A percentile compares a stretch with the other conserved stretches of the same genome.
phyloP scores from a whole-genome alignment of 2,113 vertebrate genomes.

The Motacilla tschutschensis region DNA sequence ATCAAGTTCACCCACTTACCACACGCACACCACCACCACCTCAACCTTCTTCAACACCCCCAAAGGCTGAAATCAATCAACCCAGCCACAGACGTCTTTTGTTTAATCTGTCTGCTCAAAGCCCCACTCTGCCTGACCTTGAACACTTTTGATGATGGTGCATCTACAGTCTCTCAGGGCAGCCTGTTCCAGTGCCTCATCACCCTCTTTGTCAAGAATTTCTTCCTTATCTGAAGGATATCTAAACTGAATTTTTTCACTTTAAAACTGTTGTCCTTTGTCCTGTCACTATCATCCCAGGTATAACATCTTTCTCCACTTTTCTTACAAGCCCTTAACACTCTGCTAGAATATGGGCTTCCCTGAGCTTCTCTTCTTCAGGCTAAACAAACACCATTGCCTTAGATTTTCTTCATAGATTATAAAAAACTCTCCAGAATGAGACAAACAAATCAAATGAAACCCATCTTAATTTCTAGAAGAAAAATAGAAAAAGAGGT shows the following conservation, averaged over 20 bases:
- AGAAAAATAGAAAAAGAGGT: not conserved
- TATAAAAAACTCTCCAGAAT: not conserved
- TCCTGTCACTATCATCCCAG: not conserved
- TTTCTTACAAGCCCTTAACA: not conserved
- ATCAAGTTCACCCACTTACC: fast-evolving
- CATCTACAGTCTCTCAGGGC: not conserved
- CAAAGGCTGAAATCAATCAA: not conserved
- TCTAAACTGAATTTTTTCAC: not conserved
- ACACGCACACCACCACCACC: not conserved
- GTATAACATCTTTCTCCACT: not conserved
- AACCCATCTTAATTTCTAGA: not conserved
- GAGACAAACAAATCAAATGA: not conserved
- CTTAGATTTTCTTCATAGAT: not conserved
- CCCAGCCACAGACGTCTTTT: not conserved
- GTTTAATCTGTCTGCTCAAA: not conserved
- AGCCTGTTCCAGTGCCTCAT: not conserved
- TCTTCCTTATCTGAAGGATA: not conserved
- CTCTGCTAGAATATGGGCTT: not conserved
- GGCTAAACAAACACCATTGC: not conserved
- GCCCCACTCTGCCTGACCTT: not conserved
- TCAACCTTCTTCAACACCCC: not conserved
- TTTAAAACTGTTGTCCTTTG: not conserved
- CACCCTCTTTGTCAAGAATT: not conserved
- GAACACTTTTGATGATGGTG: fast-evolving
- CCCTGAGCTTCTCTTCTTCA: not conserved